Evolutionary conservation across 2,113 vertebrate genomes (phyloP).

Genomic region (Pluvianellus socialis): DNA sequence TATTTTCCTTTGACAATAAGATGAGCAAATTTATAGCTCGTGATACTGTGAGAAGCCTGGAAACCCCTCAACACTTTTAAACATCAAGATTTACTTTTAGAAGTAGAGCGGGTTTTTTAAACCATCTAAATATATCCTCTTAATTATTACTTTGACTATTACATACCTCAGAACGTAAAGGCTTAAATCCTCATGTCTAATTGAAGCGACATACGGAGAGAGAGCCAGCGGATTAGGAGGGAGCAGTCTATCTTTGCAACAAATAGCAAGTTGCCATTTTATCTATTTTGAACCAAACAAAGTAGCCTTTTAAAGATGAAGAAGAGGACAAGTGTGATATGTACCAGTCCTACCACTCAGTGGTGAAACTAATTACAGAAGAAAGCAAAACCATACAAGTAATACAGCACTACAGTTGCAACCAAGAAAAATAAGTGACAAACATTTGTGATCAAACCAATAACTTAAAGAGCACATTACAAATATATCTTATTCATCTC

Average conservation of each 20-base stretch:
- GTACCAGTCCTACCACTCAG: constrained; percentile 17
- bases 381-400: constrained; percentile 28
- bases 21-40: not conserved
- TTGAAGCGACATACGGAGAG: not conserved
- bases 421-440: constrained; percentile 34
- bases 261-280: not conserved
- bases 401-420: not conserved
- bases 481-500: constrained; percentile 64
- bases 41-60: not conserved
- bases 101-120: constrained; percentile 29
- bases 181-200: constrained; percentile 51
- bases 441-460: constrained; percentile 53
- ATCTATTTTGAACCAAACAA: constrained; percentile 24
- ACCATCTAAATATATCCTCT: constrained; percentile 45
- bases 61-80: constrained; percentile 13
- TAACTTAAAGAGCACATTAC: constrained; percentile 52
- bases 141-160: constrained; percentile 55
- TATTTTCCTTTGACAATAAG: constrained; percentile 28
- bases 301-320: constrained; percentile 44
- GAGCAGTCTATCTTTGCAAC: constrained; percentile 8
- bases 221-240: not conserved
- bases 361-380: constrained; percentile 33
- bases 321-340: not conserved
- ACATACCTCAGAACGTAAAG: constrained; percentile 15
- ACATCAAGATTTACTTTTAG: constrained; percentile 15